A percentile compares a stretch with the other conserved stretches of the same genome.
Conservation (phyloP, 2,797 vertebrate species). For the Psittacula derbiana region DNA sequence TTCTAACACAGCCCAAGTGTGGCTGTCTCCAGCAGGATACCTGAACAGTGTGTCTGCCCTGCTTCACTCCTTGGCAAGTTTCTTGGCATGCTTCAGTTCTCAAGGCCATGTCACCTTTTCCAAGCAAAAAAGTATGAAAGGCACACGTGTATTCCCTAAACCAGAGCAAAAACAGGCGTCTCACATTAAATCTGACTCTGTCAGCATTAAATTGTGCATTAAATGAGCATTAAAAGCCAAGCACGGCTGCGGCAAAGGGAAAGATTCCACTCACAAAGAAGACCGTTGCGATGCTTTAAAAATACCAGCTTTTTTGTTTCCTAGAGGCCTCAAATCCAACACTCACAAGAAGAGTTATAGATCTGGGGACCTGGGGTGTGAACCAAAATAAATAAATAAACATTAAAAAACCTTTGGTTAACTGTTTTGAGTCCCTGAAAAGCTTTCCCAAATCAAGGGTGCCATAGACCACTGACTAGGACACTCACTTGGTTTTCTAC, state of each 20-base stretch:
- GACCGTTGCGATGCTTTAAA: not conserved
- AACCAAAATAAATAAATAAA: not conserved
- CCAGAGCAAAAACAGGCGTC: not conserved
- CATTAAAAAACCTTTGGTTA: not conserved
- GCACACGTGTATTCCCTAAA: not conserved
- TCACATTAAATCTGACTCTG: not conserved
- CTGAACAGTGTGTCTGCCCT: not conserved
- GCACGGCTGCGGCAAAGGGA: not conserved
- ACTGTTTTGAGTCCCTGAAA: not conserved
- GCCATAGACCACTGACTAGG: not conserved
- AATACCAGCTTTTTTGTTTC: not conserved
- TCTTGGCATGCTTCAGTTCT: not conserved
- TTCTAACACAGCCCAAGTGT: slow-evolving; percentile 48
- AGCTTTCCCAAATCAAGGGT: not conserved
- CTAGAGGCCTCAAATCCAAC: not conserved
- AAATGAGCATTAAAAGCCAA: not conserved
- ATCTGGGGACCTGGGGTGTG: not conserved
- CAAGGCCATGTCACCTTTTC: not conserved
- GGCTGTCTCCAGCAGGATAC: not conserved
- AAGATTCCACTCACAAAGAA: not conserved
- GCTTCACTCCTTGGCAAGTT: not conserved
- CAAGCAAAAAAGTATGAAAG: not conserved
- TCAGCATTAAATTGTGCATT: not conserved
- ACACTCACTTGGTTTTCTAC: not conserved
- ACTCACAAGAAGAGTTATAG: not conserved